These are phyloP conservation scores for Sternotherus odoratus DNA, from an alignment of 2,797 vertebrate species.

Conservation along the genomic window DNA sequence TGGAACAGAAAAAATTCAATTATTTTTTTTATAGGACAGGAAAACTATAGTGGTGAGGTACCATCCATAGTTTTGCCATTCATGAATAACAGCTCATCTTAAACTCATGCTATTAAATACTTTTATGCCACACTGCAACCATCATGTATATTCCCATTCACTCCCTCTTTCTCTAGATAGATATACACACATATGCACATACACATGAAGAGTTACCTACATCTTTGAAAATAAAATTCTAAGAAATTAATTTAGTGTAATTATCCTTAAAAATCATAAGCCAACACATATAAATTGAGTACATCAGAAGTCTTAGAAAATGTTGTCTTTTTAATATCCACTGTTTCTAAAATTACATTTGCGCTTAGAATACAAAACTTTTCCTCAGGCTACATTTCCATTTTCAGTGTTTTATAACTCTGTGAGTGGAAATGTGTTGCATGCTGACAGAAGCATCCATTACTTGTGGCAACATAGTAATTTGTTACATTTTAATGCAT, in stretches of 20 bases:
- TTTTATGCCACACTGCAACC: background rate
- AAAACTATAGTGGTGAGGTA: background rate
- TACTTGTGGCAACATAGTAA: constrained; percentile 58
- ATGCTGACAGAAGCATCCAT: constrained; percentile 35
- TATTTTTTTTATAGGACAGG: background rate
- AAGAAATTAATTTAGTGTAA: background rate
- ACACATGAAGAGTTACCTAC: background rate
- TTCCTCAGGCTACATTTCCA: constrained; percentile 65
- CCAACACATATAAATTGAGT: background rate
- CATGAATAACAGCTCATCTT: background rate
- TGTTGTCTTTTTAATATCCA: constrained; percentile 49
- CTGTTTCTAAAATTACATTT: constrained; percentile 57
- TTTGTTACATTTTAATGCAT: constrained; percentile 60
- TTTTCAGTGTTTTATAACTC: constrained; percentile 68
- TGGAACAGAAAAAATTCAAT: background rate
- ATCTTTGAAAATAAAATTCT: background rate
- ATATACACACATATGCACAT: background rate
- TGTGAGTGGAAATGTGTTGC: constrained; percentile 27
- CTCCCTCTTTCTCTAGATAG: background rate
- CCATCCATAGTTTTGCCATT: background rate
- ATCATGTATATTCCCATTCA: background rate
- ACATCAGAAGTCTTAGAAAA: background rate
- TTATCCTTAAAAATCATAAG: background rate
- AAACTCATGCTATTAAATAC: background rate
- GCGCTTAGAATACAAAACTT: constrained; percentile 61